Base-by-base conservation (phyloP, 1,140 invertebrate genomes). In the Drosophila micromelanica region DNA sequence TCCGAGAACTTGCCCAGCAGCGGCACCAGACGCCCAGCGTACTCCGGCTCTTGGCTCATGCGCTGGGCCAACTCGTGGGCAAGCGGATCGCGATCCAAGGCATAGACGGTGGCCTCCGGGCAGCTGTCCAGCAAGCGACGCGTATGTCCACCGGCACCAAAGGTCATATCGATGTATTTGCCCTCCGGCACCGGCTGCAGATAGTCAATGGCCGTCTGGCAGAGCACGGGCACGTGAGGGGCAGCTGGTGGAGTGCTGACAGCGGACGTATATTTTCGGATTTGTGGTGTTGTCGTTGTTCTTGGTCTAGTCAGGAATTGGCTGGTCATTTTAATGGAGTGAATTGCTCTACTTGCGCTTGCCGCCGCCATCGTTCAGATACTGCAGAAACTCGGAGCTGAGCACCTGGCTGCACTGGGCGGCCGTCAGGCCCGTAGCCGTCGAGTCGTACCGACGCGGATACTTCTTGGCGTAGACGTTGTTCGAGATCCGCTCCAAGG, bases 101-200 rank as follows among this genome's bases (percentile, higher is more conserved):
- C 96, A 82, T 96, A 94, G 12, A 99, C 90, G 78, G 94, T 95
- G 56, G 95, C 94, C 51, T 95, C 93, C 1, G 94, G 91, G 30
- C 93, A 92, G 43, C 90, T 92, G 82, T 96, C 94, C 17, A 96
- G 89, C 48, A 94, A 93, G 12, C 93, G 92, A 69, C 93, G 92
- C 73, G 96, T 94, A 92, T 99, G 98, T n/a, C 98, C 98, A 23
- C 98, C 98, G 60, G 95, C 96, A 43, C 98, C 98, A 94, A 98
- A 99, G 27, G 98, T 99, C 96, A 98, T 97, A 86, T 98, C 97
- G 48, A 98, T 93, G 62, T 95, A 94, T 13, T 93, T 90, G 73
- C 96, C 93, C 62, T 94, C 92, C 42, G 94, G 92, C 61, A 92
- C 78, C 2, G 95, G 94, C 57, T 95, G 93, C 27, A 97, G 90